A percentile compares a stretch with the other conserved stretches of the same genome.
These are phyloP conservation scores for Gobio occitaniae DNA, from an alignment of 2,797 vertebrate genomes.

Conservation along the genomic window DNA sequence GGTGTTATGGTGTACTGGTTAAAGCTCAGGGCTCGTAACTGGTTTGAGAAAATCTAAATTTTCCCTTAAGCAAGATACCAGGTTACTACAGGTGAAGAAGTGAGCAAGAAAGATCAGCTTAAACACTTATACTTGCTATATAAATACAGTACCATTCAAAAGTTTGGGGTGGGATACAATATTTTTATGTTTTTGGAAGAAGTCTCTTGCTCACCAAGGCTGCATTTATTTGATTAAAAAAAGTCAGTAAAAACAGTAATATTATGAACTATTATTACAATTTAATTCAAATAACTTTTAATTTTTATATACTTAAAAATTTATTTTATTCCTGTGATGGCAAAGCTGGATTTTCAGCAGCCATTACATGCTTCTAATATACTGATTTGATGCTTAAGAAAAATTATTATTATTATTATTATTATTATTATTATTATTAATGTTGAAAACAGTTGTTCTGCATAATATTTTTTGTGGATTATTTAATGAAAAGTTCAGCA, in stretches of 20 bases:
- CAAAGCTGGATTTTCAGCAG: not conserved
- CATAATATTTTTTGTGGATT: not conserved
- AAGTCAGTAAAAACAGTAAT: not conserved
- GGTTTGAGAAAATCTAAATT: not conserved
- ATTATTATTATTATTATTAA: not conserved
- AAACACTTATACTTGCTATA: not conserved
- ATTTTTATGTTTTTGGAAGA: not conserved
- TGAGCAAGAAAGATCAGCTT: not conserved
- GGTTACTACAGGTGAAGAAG: not conserved
- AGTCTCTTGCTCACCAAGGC: not conserved
- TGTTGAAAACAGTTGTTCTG: not conserved
- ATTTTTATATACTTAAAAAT: not conserved
- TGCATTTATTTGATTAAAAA: not conserved
- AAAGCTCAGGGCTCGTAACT: not conserved
- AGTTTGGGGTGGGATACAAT: not conserved
- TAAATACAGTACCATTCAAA: not conserved
- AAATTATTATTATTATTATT: not conserved
- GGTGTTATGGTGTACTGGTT: not conserved
- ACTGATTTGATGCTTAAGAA: not conserved
- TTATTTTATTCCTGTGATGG: not conserved
- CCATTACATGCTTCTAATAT: not conserved
- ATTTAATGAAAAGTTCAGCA: not conserved
- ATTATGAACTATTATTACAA: not conserved
- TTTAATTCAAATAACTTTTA: no score
- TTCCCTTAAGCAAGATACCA: not conserved